Evolutionary conservation across 2,888 invertebrate species (phyloP).

Genomic region (Tuberolachnus salignus): DNA sequence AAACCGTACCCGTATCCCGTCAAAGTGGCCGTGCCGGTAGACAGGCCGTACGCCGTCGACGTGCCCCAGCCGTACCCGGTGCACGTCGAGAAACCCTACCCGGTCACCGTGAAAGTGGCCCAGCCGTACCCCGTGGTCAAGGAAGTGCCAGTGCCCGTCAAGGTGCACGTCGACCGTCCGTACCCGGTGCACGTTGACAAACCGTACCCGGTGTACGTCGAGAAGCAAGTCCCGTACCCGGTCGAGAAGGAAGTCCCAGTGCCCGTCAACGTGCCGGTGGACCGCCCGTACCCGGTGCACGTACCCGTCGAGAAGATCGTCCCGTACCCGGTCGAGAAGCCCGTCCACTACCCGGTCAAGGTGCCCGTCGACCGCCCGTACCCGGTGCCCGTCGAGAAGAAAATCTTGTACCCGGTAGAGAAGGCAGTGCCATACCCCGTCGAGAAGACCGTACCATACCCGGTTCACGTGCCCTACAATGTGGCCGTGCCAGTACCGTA

Average conservation of each 20-base stretch:
- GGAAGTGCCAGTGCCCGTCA: constrained; percentile 59
- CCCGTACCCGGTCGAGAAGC: constrained; percentile 68
- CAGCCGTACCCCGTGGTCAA: constrained; percentile 60
- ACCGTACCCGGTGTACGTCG: constrained; percentile 59
- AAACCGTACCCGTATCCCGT: constrained; percentile 60
- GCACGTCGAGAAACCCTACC: constrained; percentile 59
- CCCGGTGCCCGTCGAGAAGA: constrained; percentile 74
- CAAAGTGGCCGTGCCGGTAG: constrained; percentile 60
- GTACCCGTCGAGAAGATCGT: constrained; percentile 70
- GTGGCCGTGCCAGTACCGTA: constrained; percentile 59
- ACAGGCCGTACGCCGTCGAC: constrained; percentile 60
- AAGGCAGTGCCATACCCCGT: constrained; percentile 78
- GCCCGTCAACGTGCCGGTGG: constrained; percentile 73
- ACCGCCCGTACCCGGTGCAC: constrained; percentile 61
- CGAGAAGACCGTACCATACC: constrained; percentile 71
- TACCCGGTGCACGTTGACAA: constrained; percentile 59
- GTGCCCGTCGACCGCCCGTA: constrained; percentile 65
- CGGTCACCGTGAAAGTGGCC: constrained; percentile 59
- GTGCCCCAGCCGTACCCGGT: constrained; percentile 59
- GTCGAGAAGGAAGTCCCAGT: constrained; percentile 65
- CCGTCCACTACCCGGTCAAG: constrained; percentile 65
- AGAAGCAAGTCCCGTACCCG: constrained; percentile 59
- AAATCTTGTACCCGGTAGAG: constrained; percentile 74
- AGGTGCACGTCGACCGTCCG: constrained; percentile 59
- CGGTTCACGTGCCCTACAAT: constrained; percentile 72